Base-by-base conservation (phyloP, 1,140 invertebrate species). In the Drosophila sproati region DNA sequence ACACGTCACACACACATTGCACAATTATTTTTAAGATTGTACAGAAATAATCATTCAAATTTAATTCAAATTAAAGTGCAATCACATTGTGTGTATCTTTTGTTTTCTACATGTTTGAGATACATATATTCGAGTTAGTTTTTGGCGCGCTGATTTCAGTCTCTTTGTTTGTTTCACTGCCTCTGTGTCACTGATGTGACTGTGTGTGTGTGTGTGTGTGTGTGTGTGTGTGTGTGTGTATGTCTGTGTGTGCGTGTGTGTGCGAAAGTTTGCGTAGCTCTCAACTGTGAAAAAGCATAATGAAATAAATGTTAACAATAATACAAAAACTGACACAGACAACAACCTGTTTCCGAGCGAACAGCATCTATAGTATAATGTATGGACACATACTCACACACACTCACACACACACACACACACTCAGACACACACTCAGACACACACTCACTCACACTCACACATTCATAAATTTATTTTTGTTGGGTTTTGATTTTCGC, bases 271-370 rank as follows among this genome's bases (percentile, higher is more conserved):
- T 66, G 70, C 62, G 59, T 51, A 74, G 75, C 75, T 74, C 75
- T 69, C 60, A 45, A 78, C 52, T 73, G 67, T 88, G 56, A 75
- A 85, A 86, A 73, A 73, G 72, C 85, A 80, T 79, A 88, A 82
- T 86, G 82, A 82, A 86, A 82, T 77, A 88, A 86, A 88, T 82
- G 82, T 86, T 86, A 88, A 86, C 83, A 86, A 82, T 77, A 79
- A 77, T 47, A 78, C 43, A 77, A 51, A 75, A 71, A 71, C 51
- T 51, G 61, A 67, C 61, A 73, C 37, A 73, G 48, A 54, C 52
- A 64, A 75, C 60, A 75, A 78, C 72, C 72, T 74, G 72, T 74
- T 74, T 74, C 72, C 50, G 56, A 75, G 66, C 61, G 72, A 48
- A 51, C 59, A 56, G 45, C 71, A 55, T 34, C 41, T 56, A 54